Evolutionary conservation across 2,113 vertebrate species (phyloP), one percentile per base, ranked within the genome.

Genomic region (Heptranchias perlo): DNA sequence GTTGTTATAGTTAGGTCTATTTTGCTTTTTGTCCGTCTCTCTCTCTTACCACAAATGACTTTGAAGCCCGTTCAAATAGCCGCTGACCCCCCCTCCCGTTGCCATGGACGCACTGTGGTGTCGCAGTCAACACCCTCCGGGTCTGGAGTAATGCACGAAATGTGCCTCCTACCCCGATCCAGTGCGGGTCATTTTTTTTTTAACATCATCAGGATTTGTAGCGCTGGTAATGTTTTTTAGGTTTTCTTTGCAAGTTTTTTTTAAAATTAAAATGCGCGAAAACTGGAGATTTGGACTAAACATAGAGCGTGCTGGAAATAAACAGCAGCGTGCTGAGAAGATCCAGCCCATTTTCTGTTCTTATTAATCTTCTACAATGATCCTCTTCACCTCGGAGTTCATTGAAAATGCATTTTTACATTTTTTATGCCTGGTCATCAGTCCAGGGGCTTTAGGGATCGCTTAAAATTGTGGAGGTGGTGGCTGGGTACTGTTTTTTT

Each of bases 41-140:
- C 54, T 61, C 54, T 61, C 18, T 28, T 0, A 13, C 13, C 31
- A 3, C 86, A 54, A 87, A 87, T 13, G 0, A 25, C 13, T 14
- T 87, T 25, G 13, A 91, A 92, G 87, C 87, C 87, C 31, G 31
- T 61, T 92, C 31, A 92, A 92, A 92, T 35, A 61, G 87, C 87
- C 87, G 54, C 87, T 14, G 31, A 2, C 35, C 52, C 52, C 6
- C 52, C 4, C 54, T 58, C 0, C 54, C 87, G 87, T 92, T 92
- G 54, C 35, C 52, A 92, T 18, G 87, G 87, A 10, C 14, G 28
- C 49, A 23, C 18, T 8, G 52, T 6, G 31, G 87, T 18, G 31
- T 3, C 31, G 31, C 54, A n/a, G 28, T 61, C 87, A 91, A 91
- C 21, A 61, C 52, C 52, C 52, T 58, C 52, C 87, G 47, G 76